phyloP scores from a whole-genome alignment of 2,113 vertebrate genomes.

The Megaceryle torquata region DNA sequence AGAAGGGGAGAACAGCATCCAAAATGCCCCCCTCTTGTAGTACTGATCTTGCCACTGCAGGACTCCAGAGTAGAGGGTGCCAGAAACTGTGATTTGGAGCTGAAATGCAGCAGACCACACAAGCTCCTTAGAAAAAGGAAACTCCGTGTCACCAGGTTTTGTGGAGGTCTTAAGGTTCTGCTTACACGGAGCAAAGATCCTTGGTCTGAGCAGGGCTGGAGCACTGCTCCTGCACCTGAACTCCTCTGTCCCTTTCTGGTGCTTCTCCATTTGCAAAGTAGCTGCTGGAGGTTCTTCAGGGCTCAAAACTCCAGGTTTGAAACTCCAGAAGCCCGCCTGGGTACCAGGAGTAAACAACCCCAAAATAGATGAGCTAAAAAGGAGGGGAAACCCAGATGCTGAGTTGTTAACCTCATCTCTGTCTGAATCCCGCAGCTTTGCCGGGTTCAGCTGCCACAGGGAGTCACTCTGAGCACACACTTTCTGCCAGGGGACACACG shows the following conservation, averaged over 20 bases:
- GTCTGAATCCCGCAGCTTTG: background rate
- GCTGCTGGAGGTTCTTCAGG: background rate
- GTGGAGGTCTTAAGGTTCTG: background rate
- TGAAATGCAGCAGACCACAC: background rate
- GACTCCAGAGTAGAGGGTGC: background rate
- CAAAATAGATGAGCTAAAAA: background rate
- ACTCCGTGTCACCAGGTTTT: background rate
- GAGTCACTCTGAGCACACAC: background rate
- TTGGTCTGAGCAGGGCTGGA: background rate
- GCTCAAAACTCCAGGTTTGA: background rate
- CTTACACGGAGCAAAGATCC: background rate
- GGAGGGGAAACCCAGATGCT: background rate
- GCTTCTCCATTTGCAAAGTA: background rate
- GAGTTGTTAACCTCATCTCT: background rate
- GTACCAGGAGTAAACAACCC: background rate
- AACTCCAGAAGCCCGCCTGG: background rate
- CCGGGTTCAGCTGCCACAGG: background rate
- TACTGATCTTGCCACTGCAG: background rate
- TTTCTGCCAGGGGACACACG: accelerated
- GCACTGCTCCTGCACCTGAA: too few species aligned
- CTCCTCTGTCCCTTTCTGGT: background rate
- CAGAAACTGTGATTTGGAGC: background rate
- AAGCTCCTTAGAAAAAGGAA: background rate
- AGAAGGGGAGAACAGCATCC: background rate
- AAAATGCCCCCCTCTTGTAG: background rate